Evolutionary conservation across 2,113 vertebrate genomes (phyloP).

Genomic region (Notechis scutatus): DNA sequence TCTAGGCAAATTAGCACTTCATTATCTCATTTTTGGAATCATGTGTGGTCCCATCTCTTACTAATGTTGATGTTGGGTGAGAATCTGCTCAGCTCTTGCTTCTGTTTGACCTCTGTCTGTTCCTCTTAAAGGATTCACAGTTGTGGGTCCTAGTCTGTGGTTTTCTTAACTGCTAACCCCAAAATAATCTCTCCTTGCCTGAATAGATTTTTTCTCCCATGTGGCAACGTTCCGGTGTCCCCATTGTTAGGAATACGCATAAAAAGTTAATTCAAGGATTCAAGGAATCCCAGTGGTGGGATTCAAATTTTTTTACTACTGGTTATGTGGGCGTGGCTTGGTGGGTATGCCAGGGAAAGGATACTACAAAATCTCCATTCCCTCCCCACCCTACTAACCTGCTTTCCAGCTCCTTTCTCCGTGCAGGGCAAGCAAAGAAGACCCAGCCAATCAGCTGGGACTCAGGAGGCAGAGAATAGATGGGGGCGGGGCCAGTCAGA

Average conservation of each 20-base stretch:
- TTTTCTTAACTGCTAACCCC: neutral
- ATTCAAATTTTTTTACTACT: too few species aligned
- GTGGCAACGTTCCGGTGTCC: neutral
- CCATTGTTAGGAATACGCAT: neutral
- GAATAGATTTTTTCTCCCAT: neutral
- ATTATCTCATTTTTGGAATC: neutral
- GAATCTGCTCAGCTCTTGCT: neutral
- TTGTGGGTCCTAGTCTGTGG: neutral
- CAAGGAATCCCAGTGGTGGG: too few species aligned
- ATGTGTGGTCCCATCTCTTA: neutral
- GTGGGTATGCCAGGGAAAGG: too few species aligned
- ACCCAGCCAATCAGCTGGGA: too few species aligned
- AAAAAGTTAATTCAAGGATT: neutral
- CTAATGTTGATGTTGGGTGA: neutral
- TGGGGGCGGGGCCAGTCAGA: too few species aligned
- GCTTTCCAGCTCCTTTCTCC: too few species aligned
- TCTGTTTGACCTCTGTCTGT: neutral
- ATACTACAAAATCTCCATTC: too few species aligned
- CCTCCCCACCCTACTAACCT: too few species aligned
- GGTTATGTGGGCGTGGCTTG: too few species aligned
- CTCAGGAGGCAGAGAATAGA: too few species aligned
- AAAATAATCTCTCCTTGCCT: neutral
- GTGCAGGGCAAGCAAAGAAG: too few species aligned
- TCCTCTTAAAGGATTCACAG: neutral
- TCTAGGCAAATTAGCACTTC: neutral